phyloP scores from a whole-genome alignment of 2,888 invertebrate genomes.

The Sinodicranocentrus sp. region DNA sequence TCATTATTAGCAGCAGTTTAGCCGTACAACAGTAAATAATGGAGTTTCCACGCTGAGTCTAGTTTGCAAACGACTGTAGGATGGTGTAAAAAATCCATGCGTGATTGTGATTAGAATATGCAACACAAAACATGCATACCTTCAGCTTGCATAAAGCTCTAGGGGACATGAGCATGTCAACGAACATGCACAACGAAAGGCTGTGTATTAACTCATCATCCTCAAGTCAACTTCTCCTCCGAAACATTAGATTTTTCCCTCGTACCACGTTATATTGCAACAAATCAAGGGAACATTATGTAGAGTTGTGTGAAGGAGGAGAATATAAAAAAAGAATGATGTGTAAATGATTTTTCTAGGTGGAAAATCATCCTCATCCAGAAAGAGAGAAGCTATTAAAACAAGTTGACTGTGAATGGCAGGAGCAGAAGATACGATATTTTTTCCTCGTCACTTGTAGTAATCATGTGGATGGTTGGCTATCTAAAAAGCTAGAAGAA shows the following conservation, averaged over 20 bases:
- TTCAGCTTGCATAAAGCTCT: constrained; percentile 29
- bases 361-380: neutral
- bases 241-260: neutral
- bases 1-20: constrained; percentile 58
- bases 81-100: neutral
- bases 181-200: constrained; percentile 53
- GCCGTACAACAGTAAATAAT: constrained; percentile 12
- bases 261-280: neutral
- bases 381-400: neutral
- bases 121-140: neutral
- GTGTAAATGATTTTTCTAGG: neutral
- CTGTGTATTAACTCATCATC: constrained; percentile 54
- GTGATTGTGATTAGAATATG: neutral
- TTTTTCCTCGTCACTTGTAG: too few species aligned
- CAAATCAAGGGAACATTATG: neutral
- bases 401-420: neutral
- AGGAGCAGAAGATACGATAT: too few species aligned
- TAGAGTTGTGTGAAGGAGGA: too few species aligned
- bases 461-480: too few species aligned
- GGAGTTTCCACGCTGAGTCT: neutral
- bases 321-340: too few species aligned
- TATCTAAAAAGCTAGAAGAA: too few species aligned
- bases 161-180: constrained; percentile 62
- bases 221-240: neutral
- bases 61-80: too few species aligned